These are phyloP conservation scores for Alfaro cultratus DNA, from an alignment of 2,797 vertebrate genomes.

Conservation along the genomic window DNA sequence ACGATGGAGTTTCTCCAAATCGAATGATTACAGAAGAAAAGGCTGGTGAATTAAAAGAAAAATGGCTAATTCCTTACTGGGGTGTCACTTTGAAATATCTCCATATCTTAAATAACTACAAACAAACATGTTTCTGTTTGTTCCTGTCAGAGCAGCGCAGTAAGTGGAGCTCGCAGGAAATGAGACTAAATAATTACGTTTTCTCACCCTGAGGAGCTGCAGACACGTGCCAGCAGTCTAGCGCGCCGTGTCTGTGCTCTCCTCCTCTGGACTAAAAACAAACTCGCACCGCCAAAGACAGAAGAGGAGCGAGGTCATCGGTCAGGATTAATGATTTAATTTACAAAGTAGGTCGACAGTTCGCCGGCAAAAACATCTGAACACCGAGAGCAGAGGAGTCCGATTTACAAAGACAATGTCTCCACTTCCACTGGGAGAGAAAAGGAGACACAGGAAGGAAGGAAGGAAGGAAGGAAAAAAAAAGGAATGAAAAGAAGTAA, in stretches of 20 bases:
- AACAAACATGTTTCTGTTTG: background rate
- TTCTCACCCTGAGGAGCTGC: background rate
- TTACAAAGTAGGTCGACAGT: background rate
- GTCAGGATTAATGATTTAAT: slow-evolving; percentile 12
- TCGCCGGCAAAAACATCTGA: background rate
- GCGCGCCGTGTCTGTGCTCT: background rate
- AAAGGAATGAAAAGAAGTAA: too few species aligned
- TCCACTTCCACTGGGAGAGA: background rate
- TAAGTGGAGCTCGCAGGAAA: slow-evolving; percentile 6
- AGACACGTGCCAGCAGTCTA: slow-evolving; percentile 8
- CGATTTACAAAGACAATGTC: background rate
- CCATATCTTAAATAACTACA: background rate
- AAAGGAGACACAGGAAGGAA: background rate
- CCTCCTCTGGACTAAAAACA: slow-evolving; percentile 6
- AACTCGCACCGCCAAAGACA: background rate
- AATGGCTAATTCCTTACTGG: background rate
- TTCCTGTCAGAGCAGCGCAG: background rate
- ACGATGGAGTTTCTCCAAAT: background rate
- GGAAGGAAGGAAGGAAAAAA: background rate
- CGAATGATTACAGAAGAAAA: background rate
- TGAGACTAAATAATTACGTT: background rate
- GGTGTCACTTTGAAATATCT: background rate
- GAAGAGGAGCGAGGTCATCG: background rate
- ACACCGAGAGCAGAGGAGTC: background rate
- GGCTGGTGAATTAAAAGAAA: background rate